A percentile compares a stretch with the other conserved stretches of the same genome.
Evolutionary conservation across 1,140 invertebrate species (phyloP).

Genomic region (Lordiphosa stackelbergi): DNA sequence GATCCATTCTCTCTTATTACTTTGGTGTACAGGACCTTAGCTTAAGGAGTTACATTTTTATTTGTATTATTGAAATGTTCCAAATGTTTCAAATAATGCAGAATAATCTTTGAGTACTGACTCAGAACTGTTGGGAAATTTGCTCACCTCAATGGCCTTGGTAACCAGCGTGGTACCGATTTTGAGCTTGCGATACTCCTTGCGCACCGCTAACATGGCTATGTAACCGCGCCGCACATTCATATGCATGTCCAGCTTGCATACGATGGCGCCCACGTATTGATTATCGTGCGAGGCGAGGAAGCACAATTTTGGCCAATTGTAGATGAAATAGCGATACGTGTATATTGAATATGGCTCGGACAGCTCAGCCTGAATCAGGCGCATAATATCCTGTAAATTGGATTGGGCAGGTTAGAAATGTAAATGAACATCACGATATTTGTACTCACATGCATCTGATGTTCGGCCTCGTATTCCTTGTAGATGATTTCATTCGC

Average conservation of each 20-base stretch:
- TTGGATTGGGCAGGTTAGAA: not conserved
- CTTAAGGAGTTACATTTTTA: too few relatives aligned
- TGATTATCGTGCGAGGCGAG: constrained; percentile 91
- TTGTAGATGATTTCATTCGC: constrained; percentile 81
- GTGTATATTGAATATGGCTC: constrained; percentile 99
- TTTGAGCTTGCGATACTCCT: constrained; percentile 95
- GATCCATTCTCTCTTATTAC: too few relatives aligned
- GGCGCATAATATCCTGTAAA: constrained; percentile 90
- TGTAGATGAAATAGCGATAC: constrained; percentile 99
- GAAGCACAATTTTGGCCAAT: constrained; percentile 99
- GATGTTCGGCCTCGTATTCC: constrained; percentile 90
- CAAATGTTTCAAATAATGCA: too few relatives aligned
- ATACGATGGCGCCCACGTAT: constrained; percentile 98
- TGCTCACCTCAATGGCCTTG: constrained; percentile 85
- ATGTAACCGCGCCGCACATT: constrained; percentile 96
- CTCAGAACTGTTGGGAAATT: too few relatives aligned
- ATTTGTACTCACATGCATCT: constrained; percentile 85
- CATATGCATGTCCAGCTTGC: constrained; percentile 95
- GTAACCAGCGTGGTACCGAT: constrained; percentile 89
- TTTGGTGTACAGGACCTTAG: too few relatives aligned
- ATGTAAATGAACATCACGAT: too few relatives aligned
- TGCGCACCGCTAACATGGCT: constrained; percentile 98
- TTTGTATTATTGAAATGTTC: too few relatives aligned
- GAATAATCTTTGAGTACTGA: too few relatives aligned
- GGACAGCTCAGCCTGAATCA: constrained; percentile 98